Conservation (phyloP, 1,140 invertebrate genomes). For the Nixonia krombeini region DNA sequence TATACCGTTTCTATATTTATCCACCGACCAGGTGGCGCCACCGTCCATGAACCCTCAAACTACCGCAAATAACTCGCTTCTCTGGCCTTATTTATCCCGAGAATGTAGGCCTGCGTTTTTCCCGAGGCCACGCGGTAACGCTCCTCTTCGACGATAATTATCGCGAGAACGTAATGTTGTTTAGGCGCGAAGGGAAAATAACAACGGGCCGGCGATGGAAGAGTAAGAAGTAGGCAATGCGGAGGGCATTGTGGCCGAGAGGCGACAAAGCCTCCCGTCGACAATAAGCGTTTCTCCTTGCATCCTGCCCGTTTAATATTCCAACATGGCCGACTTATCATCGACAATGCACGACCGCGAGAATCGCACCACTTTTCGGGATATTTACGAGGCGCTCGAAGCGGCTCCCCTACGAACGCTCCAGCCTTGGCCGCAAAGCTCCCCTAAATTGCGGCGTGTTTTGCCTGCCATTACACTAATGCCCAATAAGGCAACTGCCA, state of each 20-base stretch:
- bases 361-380: background rate
- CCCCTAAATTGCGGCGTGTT: conserved; percentile 7
- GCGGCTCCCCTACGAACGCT: too few relatives aligned
- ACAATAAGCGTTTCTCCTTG: background rate
- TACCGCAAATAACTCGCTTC: too few relatives aligned
- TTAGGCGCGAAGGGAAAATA: background rate
- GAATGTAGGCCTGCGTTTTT: too few relatives aligned
- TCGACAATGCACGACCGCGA: background rate
- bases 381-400: too few relatives aligned
- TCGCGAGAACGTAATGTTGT: conserved; percentile 3
- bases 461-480: conserved; percentile 36
- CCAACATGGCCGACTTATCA: too few relatives aligned
- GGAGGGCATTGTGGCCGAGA: background rate
- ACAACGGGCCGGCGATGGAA: background rate
- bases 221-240: background rate
- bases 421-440: background rate
- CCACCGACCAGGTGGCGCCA: too few relatives aligned
- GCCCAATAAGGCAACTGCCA: conserved; percentile 29
- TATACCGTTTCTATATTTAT: too few relatives aligned
- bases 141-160: conserved; percentile 26
- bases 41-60: too few relatives aligned
- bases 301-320: background rate
- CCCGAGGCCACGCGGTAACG: too few relatives aligned
- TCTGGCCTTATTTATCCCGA: too few relatives aligned
- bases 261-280: background rate